A percentile compares a stretch with the other conserved stretches of the same genome.
Conservation (phyloP, 1,140 invertebrate genomes). For the Zaprionus davidi region DNA sequence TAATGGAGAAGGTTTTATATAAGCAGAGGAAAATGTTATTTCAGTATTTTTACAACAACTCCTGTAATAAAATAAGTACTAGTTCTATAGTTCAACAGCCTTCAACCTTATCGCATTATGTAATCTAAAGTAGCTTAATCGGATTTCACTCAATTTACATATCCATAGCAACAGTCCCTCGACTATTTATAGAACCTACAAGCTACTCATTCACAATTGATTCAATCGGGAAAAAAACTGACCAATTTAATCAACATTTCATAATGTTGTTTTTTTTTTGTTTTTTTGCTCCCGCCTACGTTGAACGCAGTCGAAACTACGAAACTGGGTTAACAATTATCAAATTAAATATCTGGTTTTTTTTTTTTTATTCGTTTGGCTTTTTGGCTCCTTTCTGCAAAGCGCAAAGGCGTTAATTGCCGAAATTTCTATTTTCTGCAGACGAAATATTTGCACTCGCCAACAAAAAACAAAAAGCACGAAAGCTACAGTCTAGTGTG, state of each 20-base stretch:
- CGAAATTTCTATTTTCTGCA: constrained; percentile 39
- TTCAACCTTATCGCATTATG: too few species aligned
- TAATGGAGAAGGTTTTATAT: background rate
- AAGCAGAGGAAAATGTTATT: too few species aligned
- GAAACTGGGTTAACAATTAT: constrained; percentile 58
- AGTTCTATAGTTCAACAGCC: too few species aligned
- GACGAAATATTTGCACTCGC: constrained; percentile 21
- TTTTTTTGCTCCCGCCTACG: background rate
- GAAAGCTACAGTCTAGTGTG: background rate
- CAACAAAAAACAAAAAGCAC: background rate
- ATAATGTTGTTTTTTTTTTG: background rate
- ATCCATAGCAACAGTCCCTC: background rate
- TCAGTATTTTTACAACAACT: too few species aligned
- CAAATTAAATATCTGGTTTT: constrained; percentile 5
- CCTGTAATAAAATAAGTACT: too few species aligned
- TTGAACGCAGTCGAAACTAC: background rate
- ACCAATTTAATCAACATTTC: constrained; percentile 10
- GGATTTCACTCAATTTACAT: background rate
- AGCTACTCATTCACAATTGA: background rate
- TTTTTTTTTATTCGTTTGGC: background rate
- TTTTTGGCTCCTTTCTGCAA: constrained; percentile 10
- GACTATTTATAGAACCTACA: background rate
- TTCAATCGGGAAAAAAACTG: background rate
- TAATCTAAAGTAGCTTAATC: background rate
- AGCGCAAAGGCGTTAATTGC: constrained; percentile 42